These are phyloP conservation scores for Eleutherodactylus coqui DNA, from an alignment of 2,797 vertebrate genomes.

Conservation along the genomic window DNA sequence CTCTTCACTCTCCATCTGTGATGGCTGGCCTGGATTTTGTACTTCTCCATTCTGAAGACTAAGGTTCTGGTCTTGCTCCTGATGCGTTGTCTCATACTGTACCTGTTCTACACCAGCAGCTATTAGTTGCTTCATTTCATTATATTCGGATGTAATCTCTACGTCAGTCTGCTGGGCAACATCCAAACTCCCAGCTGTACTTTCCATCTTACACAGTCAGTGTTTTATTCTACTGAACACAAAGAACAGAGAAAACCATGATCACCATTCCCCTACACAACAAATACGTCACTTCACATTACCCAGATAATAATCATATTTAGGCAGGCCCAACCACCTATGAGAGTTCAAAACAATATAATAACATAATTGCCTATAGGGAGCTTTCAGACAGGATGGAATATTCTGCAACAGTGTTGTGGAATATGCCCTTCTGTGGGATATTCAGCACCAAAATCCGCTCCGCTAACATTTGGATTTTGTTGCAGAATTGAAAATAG, in stretches of 20 bases:
- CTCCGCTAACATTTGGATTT: too few relatives aligned
- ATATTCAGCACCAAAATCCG: too few relatives aligned
- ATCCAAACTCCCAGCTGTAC: constrained; percentile 12
- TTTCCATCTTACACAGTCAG: neutral
- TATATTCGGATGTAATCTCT: neutral
- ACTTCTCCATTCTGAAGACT: neutral
- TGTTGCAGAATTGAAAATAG: too few relatives aligned
- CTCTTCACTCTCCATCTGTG: neutral
- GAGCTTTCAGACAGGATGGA: too few relatives aligned
- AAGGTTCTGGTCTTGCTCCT: neutral
- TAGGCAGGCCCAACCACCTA: neutral
- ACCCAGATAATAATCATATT: neutral
- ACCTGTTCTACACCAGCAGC: neutral
- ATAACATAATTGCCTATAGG: too few relatives aligned
- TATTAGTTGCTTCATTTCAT: neutral
- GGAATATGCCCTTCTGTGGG: too few relatives aligned
- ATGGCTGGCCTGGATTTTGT: neutral
- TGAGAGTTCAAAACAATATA: too few relatives aligned
- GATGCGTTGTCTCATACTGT: neutral
- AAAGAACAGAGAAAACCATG: neutral
- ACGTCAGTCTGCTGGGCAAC: constrained; percentile 49
- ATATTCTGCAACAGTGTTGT: too few relatives aligned
- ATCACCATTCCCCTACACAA: neutral
- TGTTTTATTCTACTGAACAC: neutral
- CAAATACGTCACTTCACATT: neutral